These are phyloP conservation scores for Mythimna loreyi DNA, from an alignment of 2,888 invertebrate genomes.

Conservation along the genomic window DNA sequence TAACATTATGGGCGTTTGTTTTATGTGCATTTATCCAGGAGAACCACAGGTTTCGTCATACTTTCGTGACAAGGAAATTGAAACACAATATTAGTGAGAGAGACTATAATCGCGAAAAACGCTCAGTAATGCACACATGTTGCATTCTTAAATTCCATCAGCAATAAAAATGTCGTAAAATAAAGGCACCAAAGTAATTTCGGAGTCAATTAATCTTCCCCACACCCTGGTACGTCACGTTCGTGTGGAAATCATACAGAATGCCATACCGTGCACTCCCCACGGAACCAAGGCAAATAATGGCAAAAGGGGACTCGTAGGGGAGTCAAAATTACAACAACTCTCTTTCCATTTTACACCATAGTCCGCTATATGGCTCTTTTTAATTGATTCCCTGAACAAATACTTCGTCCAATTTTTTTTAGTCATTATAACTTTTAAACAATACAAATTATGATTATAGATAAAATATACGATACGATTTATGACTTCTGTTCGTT, in stretches of 20 bases:
- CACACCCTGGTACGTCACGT: constrained; percentile 63
- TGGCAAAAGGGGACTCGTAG: constrained; percentile 64
- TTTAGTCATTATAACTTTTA: background rate
- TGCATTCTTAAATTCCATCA: constrained; percentile 37
- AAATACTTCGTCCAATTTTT: constrained; percentile 45
- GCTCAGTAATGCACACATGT: constrained; percentile 13
- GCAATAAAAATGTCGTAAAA: constrained; percentile 56
- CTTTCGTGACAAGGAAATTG: background rate
- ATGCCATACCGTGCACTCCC: constrained; percentile 49
- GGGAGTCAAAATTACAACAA: constrained; percentile 72
- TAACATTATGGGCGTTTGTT: background rate
- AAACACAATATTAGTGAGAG: background rate
- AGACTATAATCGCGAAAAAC: constrained; percentile 1
- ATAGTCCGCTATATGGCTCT: constrained; percentile 51
- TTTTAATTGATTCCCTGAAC: constrained; percentile 71
- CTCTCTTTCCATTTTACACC: constrained; percentile 57
- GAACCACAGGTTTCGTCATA: background rate
- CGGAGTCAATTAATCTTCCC: constrained; percentile 75
- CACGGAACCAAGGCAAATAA: constrained; percentile 60
- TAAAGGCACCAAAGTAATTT: constrained; percentile 70
- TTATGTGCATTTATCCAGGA: background rate
- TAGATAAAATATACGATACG: background rate
- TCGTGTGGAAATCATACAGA: constrained; percentile 49
- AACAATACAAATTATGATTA: background rate
- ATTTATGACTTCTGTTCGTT: no score